A percentile compares a stretch with the other conserved stretches of the same genome.
Evolutionary conservation across 1,140 invertebrate genomes (phyloP).

Genomic region (Scaptomyza pallida): DNA sequence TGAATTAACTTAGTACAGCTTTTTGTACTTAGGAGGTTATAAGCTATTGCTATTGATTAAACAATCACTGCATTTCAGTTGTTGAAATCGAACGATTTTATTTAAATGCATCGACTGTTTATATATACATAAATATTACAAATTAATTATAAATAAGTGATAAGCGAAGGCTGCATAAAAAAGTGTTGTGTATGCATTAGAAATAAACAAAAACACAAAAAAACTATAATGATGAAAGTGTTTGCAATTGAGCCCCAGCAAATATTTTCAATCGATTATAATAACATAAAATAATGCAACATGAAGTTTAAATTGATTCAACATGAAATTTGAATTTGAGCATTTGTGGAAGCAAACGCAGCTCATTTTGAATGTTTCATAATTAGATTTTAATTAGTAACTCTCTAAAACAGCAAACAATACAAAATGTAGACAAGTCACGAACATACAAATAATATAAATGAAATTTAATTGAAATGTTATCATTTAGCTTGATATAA

Average conservation of each 20-base stretch:
- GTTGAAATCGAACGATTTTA: conserved; percentile 24
- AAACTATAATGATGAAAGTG: conserved; percentile 57
- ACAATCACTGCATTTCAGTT: conserved; percentile 11
- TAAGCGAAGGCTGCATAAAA: conserved; percentile 38
- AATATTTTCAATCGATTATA: conserved; percentile 70
- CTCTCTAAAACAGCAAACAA: conserved; percentile 25
- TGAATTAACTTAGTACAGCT: neutral
- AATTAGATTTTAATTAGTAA: conserved; percentile 46
- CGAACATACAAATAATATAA: conserved; percentile 12
- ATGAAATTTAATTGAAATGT: conserved; percentile 57
- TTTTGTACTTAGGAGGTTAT: conserved; percentile 11
- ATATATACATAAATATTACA: conserved; percentile 2
- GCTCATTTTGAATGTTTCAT: conserved; percentile 26
- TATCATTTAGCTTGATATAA: conserved; percentile 54
- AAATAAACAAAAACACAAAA: no score
- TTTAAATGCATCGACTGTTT: conserved; percentile 38
- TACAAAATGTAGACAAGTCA: conserved; percentile 8
- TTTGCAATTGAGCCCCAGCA: conserved; percentile 74
- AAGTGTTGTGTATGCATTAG: conserved; percentile 22
- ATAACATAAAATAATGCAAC: neutral
- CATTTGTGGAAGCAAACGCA: conserved; percentile 22
- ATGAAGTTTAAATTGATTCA: conserved; percentile 6
- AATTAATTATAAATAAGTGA: conserved; percentile 25
- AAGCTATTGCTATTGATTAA: conserved; percentile 11
- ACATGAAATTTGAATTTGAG: neutral